Evolutionary conservation across 2,797 vertebrate species (phyloP).

Genomic region (Pseudomugil gertrudae): DNA sequence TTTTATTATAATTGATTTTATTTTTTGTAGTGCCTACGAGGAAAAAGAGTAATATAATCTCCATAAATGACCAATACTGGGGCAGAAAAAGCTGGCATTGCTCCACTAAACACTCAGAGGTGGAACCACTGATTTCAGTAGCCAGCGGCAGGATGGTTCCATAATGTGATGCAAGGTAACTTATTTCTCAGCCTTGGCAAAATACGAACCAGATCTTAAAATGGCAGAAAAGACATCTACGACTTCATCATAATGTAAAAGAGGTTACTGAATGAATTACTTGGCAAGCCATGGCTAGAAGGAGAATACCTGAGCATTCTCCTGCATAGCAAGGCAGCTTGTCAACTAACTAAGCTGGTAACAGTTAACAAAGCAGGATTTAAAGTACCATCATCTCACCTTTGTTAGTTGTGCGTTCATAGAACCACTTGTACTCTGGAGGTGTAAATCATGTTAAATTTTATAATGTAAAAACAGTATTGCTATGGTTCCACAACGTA

Average conservation of each 20-base stretch:
- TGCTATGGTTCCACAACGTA: background rate
- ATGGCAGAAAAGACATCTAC: background rate
- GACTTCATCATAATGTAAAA: background rate
- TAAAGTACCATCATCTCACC: background rate
- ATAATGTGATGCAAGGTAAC: background rate
- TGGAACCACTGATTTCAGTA: background rate
- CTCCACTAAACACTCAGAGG: background rate
- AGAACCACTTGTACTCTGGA: conserved; percentile 5
- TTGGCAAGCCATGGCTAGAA: conserved; percentile 5
- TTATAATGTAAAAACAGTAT: background rate
- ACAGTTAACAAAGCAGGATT: background rate
- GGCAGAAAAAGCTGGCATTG: background rate
- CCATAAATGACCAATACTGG: background rate
- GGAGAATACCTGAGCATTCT: background rate
- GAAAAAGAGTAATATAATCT: background rate
- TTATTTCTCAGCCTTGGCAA: conserved; percentile 6
- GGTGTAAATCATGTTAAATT: conserved; percentile 1
- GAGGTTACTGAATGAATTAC: background rate
- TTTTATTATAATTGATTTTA: background rate
- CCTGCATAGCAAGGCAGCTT: background rate
- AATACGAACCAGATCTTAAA: background rate
- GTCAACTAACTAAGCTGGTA: background rate
- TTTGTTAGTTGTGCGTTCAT: conserved; percentile 14
- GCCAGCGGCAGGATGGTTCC: background rate
- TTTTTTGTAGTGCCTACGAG: background rate